Evolutionary conservation across 2,888 invertebrate genomes (phyloP), one percentile per base, ranked within the genome.

Genomic region (Drosophila eohydei): DNA sequence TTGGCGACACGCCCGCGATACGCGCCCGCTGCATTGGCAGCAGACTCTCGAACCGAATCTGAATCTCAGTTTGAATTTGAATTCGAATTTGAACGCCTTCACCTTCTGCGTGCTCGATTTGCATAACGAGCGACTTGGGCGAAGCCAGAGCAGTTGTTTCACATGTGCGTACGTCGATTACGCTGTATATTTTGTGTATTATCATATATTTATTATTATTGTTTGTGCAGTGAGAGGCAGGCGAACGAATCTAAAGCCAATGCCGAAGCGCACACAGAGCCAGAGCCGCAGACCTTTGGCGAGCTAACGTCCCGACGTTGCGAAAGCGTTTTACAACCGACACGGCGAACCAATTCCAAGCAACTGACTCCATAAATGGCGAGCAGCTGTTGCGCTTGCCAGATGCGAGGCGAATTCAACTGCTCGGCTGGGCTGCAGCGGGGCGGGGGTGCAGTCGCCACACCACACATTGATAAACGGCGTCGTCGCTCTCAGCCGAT

Each of bases 301-400:
- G 34, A 57, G n/a, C 4, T 21, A 46, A 60, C 70, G 78, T 78
- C 60, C 72, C 72, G 21, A 21, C 21, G 69, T 67, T 79, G 61
- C 62, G 64, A 54, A 68, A 70, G 63, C 69, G 69, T 63, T 74
- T 73, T 67, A 62, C 82, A 64, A 82, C 83, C 83, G 80, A 84
- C 82, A 70, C 82, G 76, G 74, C 78, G 78, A 69, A 84, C 72
- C 72, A 82, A 78, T 84, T 80, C 69, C 71, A 74, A 76, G 74
- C 84, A 72, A 85, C 76, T 87, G 88, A 80, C 78, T 79, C 79
- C 84, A 78, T 82, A 87, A 80, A 82, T 87, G 88, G 84, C 64
- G 71, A 85, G 84, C 84, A 85, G 84, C 84, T 85, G 84, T 87
- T 85, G 85, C 71, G 60, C 73, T 38, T 69, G 48, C 68, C 62